Percentiles rank a stretch among this genome's conserved stretches.
Evolutionary conservation across 2,113 vertebrate species (phyloP).

Genomic region (Otus sunia): DNA sequence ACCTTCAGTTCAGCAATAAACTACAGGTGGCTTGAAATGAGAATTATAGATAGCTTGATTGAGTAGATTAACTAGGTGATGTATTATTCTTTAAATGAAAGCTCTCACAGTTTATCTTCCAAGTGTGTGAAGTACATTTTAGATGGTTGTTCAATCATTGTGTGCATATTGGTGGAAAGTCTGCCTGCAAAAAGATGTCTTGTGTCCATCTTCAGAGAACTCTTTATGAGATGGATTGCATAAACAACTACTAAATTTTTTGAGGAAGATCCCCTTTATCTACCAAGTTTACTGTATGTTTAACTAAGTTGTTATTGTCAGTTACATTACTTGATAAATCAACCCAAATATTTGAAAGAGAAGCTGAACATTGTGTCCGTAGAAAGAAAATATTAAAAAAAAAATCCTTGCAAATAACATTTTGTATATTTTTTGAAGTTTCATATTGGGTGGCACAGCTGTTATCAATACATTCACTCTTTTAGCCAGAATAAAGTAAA

Average conservation of each 20-base stretch:
- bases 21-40: background rate
- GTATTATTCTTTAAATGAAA: background rate
- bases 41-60: background rate
- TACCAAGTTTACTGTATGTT: background rate
- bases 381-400: background rate
- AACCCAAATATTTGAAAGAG: background rate
- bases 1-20: background rate
- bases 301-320: background rate
- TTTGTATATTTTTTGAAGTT: background rate
- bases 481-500: background rate
- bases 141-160: background rate
- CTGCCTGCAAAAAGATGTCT: background rate
- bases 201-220: background rate
- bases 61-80: background rate
- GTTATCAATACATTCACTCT: background rate
- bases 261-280: background rate
- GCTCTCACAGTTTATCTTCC: background rate
- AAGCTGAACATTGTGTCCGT: background rate
- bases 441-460: background rate
- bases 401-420: background rate
- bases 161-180: background rate
- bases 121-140: background rate
- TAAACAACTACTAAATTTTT: background rate
- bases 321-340: background rate
- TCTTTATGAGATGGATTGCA: background rate